Evolutionary conservation across 2,888 invertebrate genomes (phyloP).

Genomic region (Nemoura dubitans): DNA sequence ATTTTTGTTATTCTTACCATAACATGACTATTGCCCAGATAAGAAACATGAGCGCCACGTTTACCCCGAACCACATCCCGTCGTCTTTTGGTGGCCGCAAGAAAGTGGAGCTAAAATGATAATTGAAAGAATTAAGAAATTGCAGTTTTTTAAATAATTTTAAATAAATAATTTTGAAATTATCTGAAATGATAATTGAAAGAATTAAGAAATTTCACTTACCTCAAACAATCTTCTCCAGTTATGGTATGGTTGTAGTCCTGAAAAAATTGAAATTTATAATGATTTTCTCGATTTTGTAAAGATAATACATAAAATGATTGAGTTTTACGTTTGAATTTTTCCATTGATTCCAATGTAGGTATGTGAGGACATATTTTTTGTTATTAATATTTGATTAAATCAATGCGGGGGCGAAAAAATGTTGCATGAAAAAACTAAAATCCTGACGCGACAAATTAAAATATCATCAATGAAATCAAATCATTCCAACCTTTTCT

Average conservation of each 20-base stretch:
- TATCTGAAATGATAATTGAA: slow-evolving; percentile 56
- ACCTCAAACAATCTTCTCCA: slow-evolving; percentile 46
- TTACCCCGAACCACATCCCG: slow-evolving; percentile 72
- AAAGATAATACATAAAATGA: background rate
- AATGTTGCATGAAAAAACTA: too few species aligned
- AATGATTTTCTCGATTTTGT: too few species aligned
- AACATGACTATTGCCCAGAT: slow-evolving; percentile 72
- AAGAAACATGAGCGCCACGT: slow-evolving; percentile 69
- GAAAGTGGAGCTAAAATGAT: slow-evolving; percentile 64
- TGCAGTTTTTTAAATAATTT: background rate
- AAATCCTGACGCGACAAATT: too few species aligned
- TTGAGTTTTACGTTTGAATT: background rate
- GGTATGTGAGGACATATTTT: too few species aligned
- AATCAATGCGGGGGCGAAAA: too few species aligned
- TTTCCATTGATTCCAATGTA: too few species aligned
- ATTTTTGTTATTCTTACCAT: slow-evolving; percentile 62
- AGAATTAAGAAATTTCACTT: slow-evolving; percentile 43
- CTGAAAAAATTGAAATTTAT: slow-evolving; percentile 29
- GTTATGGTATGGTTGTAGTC: slow-evolving; percentile 23
- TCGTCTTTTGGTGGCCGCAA: slow-evolving; percentile 69
- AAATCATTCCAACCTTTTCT: background rate
- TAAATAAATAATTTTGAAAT: background rate
- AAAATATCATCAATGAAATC: too few species aligned
- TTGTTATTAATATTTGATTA: too few species aligned
- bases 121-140: slow-evolving; percentile 27